phyloP scores from a whole-genome alignment of 2,113 vertebrate genomes.

The Bubalus kerabau region DNA sequence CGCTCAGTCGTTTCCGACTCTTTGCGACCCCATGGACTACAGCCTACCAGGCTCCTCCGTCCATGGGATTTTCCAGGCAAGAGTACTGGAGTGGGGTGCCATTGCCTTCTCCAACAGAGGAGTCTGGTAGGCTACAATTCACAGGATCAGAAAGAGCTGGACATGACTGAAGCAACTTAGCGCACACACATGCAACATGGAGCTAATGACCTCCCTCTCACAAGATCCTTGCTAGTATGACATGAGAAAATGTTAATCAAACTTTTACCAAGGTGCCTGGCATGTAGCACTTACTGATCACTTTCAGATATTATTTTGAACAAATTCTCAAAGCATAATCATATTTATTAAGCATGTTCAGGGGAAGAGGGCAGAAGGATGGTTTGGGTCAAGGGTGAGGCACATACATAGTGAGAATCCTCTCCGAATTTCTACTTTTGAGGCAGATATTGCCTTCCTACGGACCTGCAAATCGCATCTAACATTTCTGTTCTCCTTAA shows the following conservation, averaged over 20 bases:
- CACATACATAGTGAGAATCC: neutral
- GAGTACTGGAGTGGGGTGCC: no score
- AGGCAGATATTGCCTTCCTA: neutral
- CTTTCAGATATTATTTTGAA: neutral
- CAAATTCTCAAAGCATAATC: neutral
- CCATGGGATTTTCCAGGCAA: no score
- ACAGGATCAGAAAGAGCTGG: neutral
- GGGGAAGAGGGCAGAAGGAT: neutral
- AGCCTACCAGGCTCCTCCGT: no score
- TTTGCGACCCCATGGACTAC: no score
- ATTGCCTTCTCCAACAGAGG: neutral
- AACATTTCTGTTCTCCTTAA: constrained; percentile 27
- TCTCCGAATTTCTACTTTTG: neutral
- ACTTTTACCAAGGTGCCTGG: neutral
- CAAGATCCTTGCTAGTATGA: neutral
- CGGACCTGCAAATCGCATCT: constrained; percentile 1
- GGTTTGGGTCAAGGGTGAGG: neutral
- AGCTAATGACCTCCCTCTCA: neutral
- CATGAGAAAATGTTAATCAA: neutral
- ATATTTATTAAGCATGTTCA: neutral
- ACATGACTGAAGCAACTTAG: neutral
- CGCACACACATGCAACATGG: rapidly evolving
- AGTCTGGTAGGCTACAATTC: neutral
- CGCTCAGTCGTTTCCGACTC: no score
- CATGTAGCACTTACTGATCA: neutral